Percentiles rank a stretch among this genome's conserved stretches.
Conservation (phyloP, 2,797 vertebrate species). For the Pseudochirops corinnae region DNA sequence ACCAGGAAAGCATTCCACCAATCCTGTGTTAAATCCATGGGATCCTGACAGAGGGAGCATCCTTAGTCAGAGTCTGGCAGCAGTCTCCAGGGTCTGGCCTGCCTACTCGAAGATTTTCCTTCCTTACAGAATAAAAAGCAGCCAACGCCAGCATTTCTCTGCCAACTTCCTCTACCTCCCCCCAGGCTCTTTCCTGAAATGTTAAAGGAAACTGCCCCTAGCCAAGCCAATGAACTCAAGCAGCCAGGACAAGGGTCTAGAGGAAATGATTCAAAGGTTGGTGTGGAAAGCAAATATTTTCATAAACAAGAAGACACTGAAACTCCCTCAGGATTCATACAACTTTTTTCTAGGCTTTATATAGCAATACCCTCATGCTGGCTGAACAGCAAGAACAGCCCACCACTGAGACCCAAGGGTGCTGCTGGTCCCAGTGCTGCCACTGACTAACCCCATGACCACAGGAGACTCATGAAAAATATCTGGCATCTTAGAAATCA, state of each 20-base stretch:
- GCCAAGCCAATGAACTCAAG: not conserved
- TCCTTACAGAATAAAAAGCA: not conserved
- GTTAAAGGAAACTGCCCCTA: not conserved
- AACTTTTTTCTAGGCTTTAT: not conserved
- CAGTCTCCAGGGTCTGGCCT: not conserved
- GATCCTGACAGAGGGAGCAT: not conserved
- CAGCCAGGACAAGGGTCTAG: not conserved
- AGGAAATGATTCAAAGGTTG: constrained; percentile 2
- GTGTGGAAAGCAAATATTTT: constrained; percentile 9
- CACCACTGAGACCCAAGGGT: not conserved
- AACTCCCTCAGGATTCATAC: not conserved
- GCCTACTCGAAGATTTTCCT: not conserved
- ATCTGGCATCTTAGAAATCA: not conserved
- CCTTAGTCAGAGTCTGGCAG: constrained; percentile 4
- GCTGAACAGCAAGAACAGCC: not conserved
- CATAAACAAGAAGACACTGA: not conserved
- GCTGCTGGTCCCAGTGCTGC: not conserved
- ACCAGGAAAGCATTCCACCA: not conserved
- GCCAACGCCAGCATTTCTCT: fast-evolving
- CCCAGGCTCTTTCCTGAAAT: not conserved
- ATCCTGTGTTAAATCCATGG: no score
- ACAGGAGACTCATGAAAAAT: not conserved
- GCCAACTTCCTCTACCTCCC: not conserved
- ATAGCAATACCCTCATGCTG: not conserved
- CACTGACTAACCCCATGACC: not conserved